phyloP scores from a whole-genome alignment of 2,113 vertebrate genomes.

The Elachura formosa region DNA sequence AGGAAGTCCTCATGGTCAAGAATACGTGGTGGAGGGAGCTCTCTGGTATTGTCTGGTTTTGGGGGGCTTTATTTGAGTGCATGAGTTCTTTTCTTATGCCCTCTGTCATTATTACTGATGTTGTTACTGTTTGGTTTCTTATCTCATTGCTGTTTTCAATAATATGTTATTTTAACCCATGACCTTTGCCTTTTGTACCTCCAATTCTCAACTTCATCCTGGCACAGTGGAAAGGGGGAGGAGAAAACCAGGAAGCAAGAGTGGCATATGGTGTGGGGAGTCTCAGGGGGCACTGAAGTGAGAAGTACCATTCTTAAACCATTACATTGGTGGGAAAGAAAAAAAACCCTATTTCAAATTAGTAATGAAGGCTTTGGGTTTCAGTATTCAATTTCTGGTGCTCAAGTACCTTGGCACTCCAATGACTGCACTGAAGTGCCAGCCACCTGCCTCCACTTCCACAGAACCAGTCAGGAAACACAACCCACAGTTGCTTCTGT shows the following conservation, averaged over 20 bases:
- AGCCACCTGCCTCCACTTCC: neutral
- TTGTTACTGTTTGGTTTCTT: neutral
- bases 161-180: neutral
- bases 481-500: neutral
- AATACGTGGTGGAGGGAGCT: neutral
- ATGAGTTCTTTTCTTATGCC: neutral
- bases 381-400: neutral
- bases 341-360: neutral
- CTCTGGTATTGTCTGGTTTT: rapidly evolving
- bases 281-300: neutral
- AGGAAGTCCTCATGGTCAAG: neutral
- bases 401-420: neutral
- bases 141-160: neutral
- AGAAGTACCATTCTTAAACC: neutral
- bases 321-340: rapidly evolving
- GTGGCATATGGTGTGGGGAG: rapidly evolving
- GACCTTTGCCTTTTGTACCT: neutral
- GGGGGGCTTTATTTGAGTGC: neutral
- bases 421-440: neutral
- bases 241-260: neutral
- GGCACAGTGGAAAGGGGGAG: neutral
- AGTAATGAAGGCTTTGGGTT: neutral
- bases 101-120: neutral
- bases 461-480: neutral
- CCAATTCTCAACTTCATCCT: neutral